phyloP scores from a whole-genome alignment of 2,797 vertebrate genomes.

The Cuniculus paca region DNA sequence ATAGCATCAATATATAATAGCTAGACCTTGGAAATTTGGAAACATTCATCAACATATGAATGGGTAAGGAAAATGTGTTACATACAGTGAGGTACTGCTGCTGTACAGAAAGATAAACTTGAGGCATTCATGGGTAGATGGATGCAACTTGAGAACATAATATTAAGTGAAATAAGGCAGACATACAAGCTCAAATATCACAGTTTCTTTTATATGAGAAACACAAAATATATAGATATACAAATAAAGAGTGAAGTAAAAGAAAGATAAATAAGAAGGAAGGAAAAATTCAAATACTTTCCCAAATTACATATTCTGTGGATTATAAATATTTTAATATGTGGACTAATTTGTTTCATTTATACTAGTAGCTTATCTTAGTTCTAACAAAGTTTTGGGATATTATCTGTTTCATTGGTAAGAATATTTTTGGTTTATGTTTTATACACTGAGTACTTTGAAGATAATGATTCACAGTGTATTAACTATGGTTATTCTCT shows the following conservation, averaged over 20 bases:
- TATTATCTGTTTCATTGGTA: not conserved
- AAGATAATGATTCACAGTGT: not conserved
- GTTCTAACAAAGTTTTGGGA: not conserved
- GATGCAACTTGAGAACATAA: not conserved
- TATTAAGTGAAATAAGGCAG: not conserved
- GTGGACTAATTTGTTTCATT: not conserved
- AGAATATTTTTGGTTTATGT: not conserved
- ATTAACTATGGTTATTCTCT: not conserved
- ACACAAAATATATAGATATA: not conserved
- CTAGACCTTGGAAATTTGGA: not conserved
- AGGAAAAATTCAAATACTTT: not conserved
- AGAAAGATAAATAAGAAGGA: not conserved
- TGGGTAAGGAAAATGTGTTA: not conserved
- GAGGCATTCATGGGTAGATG: not conserved
- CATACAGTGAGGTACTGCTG: not conserved
- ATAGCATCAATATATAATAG: not conserved
- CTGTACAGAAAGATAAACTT: not conserved
- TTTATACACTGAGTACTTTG: not conserved
- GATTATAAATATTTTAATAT: not conserved
- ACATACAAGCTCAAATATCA: not conserved
- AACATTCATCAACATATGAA: not conserved
- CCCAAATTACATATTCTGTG: not conserved
- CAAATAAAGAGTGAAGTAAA: not conserved
- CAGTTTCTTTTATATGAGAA: not conserved
- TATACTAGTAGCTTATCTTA: not conserved